These are phyloP conservation scores for Tillus elongatus DNA, from an alignment of 2,888 invertebrate genomes.

Conservation along the genomic window DNA sequence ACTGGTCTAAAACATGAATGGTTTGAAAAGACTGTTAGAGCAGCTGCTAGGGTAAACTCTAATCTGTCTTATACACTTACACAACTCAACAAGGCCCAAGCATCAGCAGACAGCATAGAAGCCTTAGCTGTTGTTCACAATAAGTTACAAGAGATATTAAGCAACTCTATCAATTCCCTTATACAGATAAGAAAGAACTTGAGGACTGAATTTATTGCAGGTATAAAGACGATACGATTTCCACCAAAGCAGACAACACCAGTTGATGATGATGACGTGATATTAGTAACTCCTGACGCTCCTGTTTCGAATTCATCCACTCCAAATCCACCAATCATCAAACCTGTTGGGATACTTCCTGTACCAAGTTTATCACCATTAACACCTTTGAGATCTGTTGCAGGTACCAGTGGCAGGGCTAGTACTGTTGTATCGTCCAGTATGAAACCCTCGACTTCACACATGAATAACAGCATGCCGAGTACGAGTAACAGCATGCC, in stretches of 20 bases:
- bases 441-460: slow-evolving; percentile 6
- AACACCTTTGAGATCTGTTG: slow-evolving; percentile 11
- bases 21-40: slow-evolving; percentile 50
- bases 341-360: neutral
- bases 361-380: slow-evolving; percentile 17
- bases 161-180: slow-evolving; percentile 47
- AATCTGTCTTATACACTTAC: slow-evolving; percentile 47
- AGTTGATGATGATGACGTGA: slow-evolving; percentile 43
- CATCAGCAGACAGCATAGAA: slow-evolving; percentile 43
- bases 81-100: slow-evolving; percentile 46
- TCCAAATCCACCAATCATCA: neutral
- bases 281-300: slow-evolving; percentile 39
- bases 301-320: neutral
- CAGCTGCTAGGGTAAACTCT: slow-evolving; percentile 49
- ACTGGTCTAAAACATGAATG: slow-evolving; percentile 42
- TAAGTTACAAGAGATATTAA: slow-evolving; percentile 47
- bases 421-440: slow-evolving; percentile 11
- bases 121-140: slow-evolving; percentile 49
- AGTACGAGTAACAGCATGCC: slow-evolving; percentile 8
- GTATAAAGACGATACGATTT: slow-evolving; percentile 41
- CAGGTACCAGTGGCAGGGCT: neutral
- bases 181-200: slow-evolving; percentile 49
- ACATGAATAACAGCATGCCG: neutral
- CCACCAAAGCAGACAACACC: slow-evolving; percentile 40
- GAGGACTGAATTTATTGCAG: slow-evolving; percentile 47